Evolutionary conservation across 2,797 vertebrate species (phyloP).

Genomic region (Huso huso): DNA sequence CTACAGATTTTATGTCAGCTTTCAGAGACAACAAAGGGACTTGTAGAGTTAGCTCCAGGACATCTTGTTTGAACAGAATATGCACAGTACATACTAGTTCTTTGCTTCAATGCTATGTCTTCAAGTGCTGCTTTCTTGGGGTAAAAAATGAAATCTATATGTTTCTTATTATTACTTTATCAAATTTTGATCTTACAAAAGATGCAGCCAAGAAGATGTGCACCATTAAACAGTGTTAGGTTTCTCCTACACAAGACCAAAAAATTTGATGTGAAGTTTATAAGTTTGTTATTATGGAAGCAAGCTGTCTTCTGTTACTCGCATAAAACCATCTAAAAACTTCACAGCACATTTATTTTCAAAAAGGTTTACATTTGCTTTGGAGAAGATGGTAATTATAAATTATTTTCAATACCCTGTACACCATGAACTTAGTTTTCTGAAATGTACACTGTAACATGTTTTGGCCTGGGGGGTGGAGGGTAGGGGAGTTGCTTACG

Average conservation of each 20-base stretch:
- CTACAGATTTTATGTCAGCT: slow-evolving; percentile 52
- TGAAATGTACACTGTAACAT: too few relatives aligned
- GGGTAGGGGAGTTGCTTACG: too few relatives aligned
- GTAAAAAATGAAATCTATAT: slow-evolving; percentile 32
- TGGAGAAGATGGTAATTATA: too few relatives aligned
- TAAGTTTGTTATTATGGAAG: too few relatives aligned
- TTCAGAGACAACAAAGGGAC: slow-evolving; percentile 48
- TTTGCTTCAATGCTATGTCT: slow-evolving; percentile 37
- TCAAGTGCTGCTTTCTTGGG: slow-evolving; percentile 34
- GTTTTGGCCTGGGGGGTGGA: too few relatives aligned
- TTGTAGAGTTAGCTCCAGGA: slow-evolving; percentile 43
- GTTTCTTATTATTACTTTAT: slow-evolving; percentile 43
- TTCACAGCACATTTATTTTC: too few relatives aligned
- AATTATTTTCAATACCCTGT: too few relatives aligned
- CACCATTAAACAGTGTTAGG: not conserved
- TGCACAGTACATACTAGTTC: slow-evolving; percentile 40
- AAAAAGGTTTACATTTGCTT: too few relatives aligned
- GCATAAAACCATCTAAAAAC: too few relatives aligned
- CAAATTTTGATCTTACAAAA: slow-evolving; percentile 45
- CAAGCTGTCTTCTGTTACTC: too few relatives aligned
- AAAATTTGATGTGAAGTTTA: too few relatives aligned
- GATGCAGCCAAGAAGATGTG: slow-evolving; percentile 33
- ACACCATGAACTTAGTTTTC: too few relatives aligned
- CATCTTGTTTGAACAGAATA: slow-evolving; percentile 56
- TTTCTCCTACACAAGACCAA: not conserved